phyloP scores from a whole-genome alignment of 2,888 invertebrate genomes.

The Pristionchus japonicus region DNA sequence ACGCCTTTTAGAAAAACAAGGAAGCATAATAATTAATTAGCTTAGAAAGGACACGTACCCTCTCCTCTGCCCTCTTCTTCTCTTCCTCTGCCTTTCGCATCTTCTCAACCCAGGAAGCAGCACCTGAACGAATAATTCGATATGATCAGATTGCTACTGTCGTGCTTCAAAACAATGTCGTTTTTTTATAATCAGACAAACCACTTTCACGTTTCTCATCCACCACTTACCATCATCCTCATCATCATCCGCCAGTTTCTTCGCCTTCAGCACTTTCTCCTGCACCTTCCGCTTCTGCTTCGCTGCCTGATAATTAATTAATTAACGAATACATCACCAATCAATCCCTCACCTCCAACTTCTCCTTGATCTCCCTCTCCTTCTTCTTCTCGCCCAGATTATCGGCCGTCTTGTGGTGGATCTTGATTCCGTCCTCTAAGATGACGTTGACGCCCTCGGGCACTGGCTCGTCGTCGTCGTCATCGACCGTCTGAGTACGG shows the following conservation, averaged over 20 bases:
- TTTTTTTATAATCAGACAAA: too few relatives aligned
- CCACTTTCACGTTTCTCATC: not conserved
- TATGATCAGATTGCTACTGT: too few relatives aligned
- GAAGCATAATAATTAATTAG: too few relatives aligned
- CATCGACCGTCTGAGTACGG: not conserved
- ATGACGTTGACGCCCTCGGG: constrained; percentile 41
- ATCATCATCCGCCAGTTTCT: constrained; percentile 67
- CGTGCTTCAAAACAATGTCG: too few relatives aligned
- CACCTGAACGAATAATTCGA: not conserved
- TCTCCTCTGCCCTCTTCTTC: constrained; percentile 87
- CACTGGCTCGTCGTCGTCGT: constrained; percentile 10
- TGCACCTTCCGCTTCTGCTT: constrained; percentile 87
- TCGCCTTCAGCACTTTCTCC: constrained; percentile 75
- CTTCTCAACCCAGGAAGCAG: constrained; percentile 85
- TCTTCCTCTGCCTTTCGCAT: constrained; percentile 85
- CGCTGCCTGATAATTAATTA: constrained; percentile 78
- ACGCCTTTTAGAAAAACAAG: too few relatives aligned
- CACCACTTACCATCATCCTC: constrained; percentile 54
- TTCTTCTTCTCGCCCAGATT: constrained; percentile 81
- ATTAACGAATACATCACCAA: not conserved
- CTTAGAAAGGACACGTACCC: constrained; percentile 72
- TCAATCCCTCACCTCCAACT: constrained; percentile 79
- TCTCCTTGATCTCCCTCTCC: constrained; percentile 87
- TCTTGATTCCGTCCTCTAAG: constrained; percentile 33
- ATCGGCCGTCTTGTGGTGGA: constrained; percentile 71